A percentile compares a stretch with the other conserved stretches of the same genome.
Evolutionary conservation across 2,888 invertebrate species (phyloP).

Genomic region (Lithophane ornitopus): DNA sequence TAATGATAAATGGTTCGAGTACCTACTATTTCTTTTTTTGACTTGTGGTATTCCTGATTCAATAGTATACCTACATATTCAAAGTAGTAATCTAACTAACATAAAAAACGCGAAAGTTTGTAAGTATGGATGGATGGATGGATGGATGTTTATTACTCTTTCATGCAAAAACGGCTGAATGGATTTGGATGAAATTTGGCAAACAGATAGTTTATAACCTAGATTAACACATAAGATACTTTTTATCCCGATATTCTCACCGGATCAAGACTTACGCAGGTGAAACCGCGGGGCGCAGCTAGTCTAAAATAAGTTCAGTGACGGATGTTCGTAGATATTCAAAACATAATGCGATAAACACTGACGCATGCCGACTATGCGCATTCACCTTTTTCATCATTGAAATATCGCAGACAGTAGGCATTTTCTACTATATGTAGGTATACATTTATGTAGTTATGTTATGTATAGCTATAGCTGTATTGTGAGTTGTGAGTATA

Average conservation of each 20-base stretch:
- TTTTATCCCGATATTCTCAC: too few species aligned
- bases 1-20: neutral
- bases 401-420: slow-evolving; percentile 33
- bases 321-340: slow-evolving; percentile 13
- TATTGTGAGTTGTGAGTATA: neutral
- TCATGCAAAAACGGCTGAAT: too few species aligned
- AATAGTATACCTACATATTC: neutral
- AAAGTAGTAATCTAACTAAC: slow-evolving; percentile 28
- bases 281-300: too few species aligned
- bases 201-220: too few species aligned
- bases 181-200: too few species aligned
- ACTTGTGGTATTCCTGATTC: neutral
- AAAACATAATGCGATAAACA: slow-evolving; percentile 16
- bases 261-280: too few species aligned
- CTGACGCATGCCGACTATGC: slow-evolving; percentile 8
- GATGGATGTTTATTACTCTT: too few species aligned
- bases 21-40: slow-evolving; percentile 6
- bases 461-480: neutral
- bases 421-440: slow-evolving; percentile 23
- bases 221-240: too few species aligned
- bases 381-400: slow-evolving; percentile 30
- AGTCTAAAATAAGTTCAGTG: slow-evolving; percentile 17
- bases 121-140: too few species aligned
- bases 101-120: too few species aligned
- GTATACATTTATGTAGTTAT: neutral